phyloP scores from a whole-genome alignment of 2,888 invertebrate genomes.

The Stenoptilia bipunctidactyla region DNA sequence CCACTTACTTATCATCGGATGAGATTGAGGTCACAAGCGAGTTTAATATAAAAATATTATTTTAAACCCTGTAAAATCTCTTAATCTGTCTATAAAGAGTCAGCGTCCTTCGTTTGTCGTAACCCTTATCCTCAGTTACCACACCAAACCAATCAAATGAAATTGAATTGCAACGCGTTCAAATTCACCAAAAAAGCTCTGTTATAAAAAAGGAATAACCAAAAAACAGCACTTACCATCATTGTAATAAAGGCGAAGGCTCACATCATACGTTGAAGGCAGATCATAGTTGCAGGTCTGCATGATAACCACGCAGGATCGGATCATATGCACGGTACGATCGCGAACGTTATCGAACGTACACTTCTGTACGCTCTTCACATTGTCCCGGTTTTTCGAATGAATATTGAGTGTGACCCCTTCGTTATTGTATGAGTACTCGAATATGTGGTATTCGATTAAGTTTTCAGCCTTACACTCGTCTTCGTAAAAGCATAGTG shows the following conservation, averaged over 20 bases:
- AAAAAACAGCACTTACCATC: slow-evolving; percentile 30
- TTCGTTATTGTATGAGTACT: slow-evolving; percentile 33
- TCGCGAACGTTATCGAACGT: slow-evolving; percentile 33
- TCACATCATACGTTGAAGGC: slow-evolving; percentile 30
- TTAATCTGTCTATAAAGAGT: too few relatives aligned
- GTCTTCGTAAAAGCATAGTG: slow-evolving; percentile 48
- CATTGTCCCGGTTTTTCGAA: slow-evolving; percentile 23
- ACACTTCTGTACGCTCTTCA: slow-evolving; percentile 18
- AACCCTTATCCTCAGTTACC: too few relatives aligned
- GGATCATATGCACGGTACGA: slow-evolving; percentile 29
- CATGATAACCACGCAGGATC: slow-evolving; percentile 31
- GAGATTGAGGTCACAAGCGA: too few relatives aligned
- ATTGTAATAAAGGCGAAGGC: slow-evolving; percentile 48
- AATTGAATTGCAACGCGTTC: too few relatives aligned
- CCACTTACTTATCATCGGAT: too few relatives aligned
- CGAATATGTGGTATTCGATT: slow-evolving; percentile 44
- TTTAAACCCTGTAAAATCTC: too few relatives aligned
- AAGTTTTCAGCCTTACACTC: slow-evolving; percentile 38
- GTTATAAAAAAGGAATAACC: too few relatives aligned
- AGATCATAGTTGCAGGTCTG: slow-evolving; percentile 22
- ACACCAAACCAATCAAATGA: too few relatives aligned
- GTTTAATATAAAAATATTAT: too few relatives aligned
- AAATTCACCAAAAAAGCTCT: too few relatives aligned
- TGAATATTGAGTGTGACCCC: slow-evolving; percentile 34
- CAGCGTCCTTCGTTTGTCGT: too few relatives aligned